Evolutionary conservation across 2,797 vertebrate species (phyloP).

Genomic region (Spinus olivaceus): DNA sequence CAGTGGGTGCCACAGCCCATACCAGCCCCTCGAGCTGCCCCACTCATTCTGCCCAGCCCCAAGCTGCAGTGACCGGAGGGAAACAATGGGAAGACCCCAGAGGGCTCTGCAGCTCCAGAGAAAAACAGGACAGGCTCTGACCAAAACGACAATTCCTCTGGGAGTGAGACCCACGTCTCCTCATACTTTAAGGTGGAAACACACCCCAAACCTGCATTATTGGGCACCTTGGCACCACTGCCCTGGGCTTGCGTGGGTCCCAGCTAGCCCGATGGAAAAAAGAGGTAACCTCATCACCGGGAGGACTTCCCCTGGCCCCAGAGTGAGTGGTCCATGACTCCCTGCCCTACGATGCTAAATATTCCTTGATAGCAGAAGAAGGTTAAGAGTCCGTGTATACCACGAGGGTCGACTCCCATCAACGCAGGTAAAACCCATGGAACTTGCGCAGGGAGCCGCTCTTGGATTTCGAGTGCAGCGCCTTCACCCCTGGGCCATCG

Average conservation of each 20-base stretch:
- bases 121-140: background rate
- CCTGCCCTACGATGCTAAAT: background rate
- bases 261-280: background rate
- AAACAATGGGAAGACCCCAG: background rate
- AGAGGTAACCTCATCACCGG: rapidly evolving
- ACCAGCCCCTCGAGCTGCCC: background rate
- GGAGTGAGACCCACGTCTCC: background rate
- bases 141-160: background rate
- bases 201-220: background rate
- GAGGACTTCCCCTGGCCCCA: background rate
- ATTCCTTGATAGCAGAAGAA: background rate
- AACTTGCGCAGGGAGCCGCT: too few relatives aligned
- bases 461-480: too few relatives aligned
- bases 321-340: background rate
- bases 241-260: background rate
- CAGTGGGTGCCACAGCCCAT: background rate
- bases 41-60: background rate
- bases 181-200: background rate
- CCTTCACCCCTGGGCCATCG: too few relatives aligned
- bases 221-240: background rate
- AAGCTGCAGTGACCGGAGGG: background rate
- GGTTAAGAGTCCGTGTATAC: background rate
- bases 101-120: background rate
- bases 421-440: too few relatives aligned
- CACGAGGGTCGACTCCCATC: too few relatives aligned